Percentiles rank a stretch among this genome's conserved stretches.
Evolutionary conservation across 2,113 vertebrate genomes (phyloP).

Genomic region (Dipodomys merriami): DNA sequence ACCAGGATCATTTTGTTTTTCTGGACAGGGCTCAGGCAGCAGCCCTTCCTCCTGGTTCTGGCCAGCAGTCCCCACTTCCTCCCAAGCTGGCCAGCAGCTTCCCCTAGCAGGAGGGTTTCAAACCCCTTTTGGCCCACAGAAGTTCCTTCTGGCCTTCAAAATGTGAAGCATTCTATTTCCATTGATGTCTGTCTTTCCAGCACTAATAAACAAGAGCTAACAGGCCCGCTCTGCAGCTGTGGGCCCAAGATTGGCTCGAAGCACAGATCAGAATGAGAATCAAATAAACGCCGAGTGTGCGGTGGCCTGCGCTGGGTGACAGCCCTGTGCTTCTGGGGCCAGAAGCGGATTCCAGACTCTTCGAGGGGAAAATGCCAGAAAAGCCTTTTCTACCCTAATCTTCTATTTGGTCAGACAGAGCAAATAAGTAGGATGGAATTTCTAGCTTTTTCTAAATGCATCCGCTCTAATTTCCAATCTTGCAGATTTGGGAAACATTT

Average conservation of each 20-base stretch:
- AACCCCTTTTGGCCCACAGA: not conserved
- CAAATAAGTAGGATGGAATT: rapidly evolving
- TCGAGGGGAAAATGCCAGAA: rapidly evolving
- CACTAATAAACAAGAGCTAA: no score
- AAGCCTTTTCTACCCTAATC: not conserved
- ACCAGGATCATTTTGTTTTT: not conserved
- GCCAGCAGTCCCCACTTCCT: no score
- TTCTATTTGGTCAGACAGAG: not conserved
- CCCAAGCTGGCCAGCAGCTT: no score
- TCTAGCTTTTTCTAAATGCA: not conserved
- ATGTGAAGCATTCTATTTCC: not conserved
- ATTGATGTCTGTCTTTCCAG: not conserved
- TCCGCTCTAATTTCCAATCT: not conserved
- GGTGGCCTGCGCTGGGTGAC: not conserved
- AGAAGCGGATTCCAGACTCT: not conserved
- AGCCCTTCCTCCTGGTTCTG: no score
- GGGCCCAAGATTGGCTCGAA: not conserved
- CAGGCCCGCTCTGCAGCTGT: not conserved
- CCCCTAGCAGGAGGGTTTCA: not conserved
- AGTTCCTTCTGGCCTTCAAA: no score
- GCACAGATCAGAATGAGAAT: not conserved
- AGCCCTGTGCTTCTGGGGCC: not conserved
- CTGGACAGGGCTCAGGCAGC: no score
- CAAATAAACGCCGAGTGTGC: no score
- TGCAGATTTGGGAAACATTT: rapidly evolving